These are phyloP conservation scores for Leptatherina wallacei DNA, from an alignment of 2,797 vertebrate genomes.

Conservation along the genomic window DNA sequence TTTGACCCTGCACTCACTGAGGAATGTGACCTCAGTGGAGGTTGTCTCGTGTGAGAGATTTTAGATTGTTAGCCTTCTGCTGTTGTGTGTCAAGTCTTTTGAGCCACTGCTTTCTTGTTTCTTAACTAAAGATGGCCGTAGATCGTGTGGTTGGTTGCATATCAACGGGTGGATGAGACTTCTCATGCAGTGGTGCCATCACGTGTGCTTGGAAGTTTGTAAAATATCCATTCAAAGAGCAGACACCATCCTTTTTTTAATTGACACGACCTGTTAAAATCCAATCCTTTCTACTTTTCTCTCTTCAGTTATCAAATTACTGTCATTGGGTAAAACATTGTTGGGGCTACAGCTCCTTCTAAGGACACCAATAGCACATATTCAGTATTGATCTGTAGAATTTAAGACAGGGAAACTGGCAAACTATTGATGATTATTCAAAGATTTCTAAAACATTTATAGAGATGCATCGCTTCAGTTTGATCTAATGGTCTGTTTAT, in stretches of 20 bases:
- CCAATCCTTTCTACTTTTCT: not conserved
- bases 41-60: slow-evolving; percentile 66
- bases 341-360: not conserved
- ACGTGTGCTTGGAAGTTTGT: not conserved
- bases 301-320: not conserved
- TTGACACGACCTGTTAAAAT: not conserved
- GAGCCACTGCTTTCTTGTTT: slow-evolving; percentile 18
- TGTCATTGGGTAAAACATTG: not conserved
- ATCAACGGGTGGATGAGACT: not conserved
- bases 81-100: slow-evolving; percentile 37
- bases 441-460: not conserved
- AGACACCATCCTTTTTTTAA: not conserved
- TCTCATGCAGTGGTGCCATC: not conserved
- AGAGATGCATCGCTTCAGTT: not conserved
- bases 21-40: slow-evolving; percentile 82
- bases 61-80: slow-evolving; percentile 61
- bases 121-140: slow-evolving; percentile 28
- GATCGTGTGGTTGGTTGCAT: slow-evolving; percentile 6
- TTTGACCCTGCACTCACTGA: slow-evolving; percentile 79
- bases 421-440: not conserved
- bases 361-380: not conserved
- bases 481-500: not conserved
- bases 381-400: not conserved
- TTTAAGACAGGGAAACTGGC: not conserved
- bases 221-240: not conserved